Evolutionary conservation across 2,888 invertebrate species (phyloP).

Genomic region (Xiphydria camelus): DNA sequence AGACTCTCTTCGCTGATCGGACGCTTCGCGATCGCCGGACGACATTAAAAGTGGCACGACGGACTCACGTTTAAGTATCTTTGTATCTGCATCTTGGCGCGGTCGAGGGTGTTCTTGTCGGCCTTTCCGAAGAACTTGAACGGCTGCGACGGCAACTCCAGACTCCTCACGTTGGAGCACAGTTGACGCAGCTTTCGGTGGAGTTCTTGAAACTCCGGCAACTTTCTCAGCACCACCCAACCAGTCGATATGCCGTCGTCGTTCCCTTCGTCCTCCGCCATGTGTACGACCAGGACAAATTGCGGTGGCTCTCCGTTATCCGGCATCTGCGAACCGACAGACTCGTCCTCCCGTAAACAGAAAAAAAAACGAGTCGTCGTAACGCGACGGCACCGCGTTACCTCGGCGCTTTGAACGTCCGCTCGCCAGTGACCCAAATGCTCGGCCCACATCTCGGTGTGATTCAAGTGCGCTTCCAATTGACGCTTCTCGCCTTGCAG

Average conservation of each 20-base stretch:
- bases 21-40: slow-evolving; percentile 9
- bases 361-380: not conserved
- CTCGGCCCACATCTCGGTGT: slow-evolving; percentile 89
- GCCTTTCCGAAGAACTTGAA: slow-evolving; percentile 84
- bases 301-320: slow-evolving; percentile 70
- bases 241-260: slow-evolving; percentile 66
- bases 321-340: slow-evolving; percentile 60
- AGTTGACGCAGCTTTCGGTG: slow-evolving; percentile 83
- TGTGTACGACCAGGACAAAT: slow-evolving; percentile 81
- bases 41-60: slow-evolving; percentile 2
- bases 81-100: slow-evolving; percentile 81
- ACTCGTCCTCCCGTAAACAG: too few species aligned
- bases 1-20: too few species aligned
- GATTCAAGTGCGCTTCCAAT: slow-evolving; percentile 79
- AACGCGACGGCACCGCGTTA: slow-evolving; percentile 53
- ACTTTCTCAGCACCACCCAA: slow-evolving; percentile 68
- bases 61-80: slow-evolving; percentile 83
- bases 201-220: slow-evolving; percentile 73
- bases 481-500: slow-evolving; percentile 79
- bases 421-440: slow-evolving; percentile 88
- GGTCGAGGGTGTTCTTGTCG: slow-evolving; percentile 78
- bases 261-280: slow-evolving; percentile 67
- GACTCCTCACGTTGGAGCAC: slow-evolving; percentile 77
- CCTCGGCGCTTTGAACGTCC: slow-evolving; percentile 81
- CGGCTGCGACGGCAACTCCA: slow-evolving; percentile 81